These are phyloP conservation scores for Phrynocephalus vlangalii DNA, from an alignment of 2,797 vertebrate genomes.

Conservation along the genomic window DNA sequence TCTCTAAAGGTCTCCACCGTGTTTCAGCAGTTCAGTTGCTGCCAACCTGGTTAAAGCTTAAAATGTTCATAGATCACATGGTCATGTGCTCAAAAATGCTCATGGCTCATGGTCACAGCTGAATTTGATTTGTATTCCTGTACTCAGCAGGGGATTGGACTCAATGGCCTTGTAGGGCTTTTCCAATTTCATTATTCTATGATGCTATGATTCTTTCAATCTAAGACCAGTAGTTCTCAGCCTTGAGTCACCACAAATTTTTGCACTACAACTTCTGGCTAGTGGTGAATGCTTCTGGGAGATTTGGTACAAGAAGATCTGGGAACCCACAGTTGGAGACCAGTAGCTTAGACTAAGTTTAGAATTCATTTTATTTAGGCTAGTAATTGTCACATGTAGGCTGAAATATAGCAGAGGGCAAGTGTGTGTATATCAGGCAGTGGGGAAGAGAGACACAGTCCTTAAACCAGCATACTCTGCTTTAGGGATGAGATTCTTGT, in stretches of 20 bases:
- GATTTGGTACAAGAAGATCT: too few species aligned
- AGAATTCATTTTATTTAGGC: neutral
- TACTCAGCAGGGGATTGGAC: too few species aligned
- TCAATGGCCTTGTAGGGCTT: too few species aligned
- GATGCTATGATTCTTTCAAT: too few species aligned
- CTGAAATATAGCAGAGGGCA: neutral
- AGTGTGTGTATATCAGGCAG: neutral
- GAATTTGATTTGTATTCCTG: neutral
- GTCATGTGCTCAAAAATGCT: neutral
- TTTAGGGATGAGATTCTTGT: too few species aligned
- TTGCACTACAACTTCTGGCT: too few species aligned
- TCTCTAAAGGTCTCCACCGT: neutral
- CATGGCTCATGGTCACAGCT: neutral
- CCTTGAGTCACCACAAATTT: too few species aligned
- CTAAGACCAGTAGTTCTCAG: too few species aligned
- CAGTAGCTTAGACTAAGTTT: neutral
- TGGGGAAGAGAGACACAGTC: neutral
- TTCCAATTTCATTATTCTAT: too few species aligned
- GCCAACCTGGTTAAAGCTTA: neutral
- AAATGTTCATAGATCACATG: neutral
- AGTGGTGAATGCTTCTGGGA: too few species aligned
- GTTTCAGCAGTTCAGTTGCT: neutral
- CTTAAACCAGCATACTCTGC: neutral
- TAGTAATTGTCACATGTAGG: neutral
- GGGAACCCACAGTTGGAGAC: neutral